Evolutionary conservation across 2,797 vertebrate genomes (phyloP), one percentile per base, ranked within the genome.

Genomic region (Molothrus ater): DNA sequence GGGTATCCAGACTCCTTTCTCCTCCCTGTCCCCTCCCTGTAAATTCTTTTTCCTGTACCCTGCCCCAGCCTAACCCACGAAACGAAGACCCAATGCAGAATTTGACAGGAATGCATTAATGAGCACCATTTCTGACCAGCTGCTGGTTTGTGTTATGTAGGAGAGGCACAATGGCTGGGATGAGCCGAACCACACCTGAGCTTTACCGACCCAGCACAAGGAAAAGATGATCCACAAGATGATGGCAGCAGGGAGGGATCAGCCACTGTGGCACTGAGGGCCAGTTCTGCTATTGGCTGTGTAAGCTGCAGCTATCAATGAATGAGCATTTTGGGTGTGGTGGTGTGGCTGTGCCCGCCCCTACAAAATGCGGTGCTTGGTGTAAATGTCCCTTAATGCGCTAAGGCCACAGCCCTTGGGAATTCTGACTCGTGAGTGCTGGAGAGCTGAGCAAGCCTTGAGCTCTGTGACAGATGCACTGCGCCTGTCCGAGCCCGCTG

Each of bases 161-260:
- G 54, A 82, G 48, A 28, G 56, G 60, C 1, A 1, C 53, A 7
- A 0, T 1, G 36, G 11, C 10, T 11, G 3, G 70, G 51, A n/a
- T 66, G 43, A 34, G 60, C 25, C 1, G 2, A 54, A 34, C 32
- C 36, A 18, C 9, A 53, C 50, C 64, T 11, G 65, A 48, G 50
- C 32, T 42, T 9, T 9, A 57, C 34, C 73, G 21, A 24, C 12
- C 28, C 50, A 21, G 84, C 34, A 28, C 28, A 25, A 61, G 50
- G 47, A 40, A 15, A 4, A 2, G 65, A 32, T 6, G 17, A 24
- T 32, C 29, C 18, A 9, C 40, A 78, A 60, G 56, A 13, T 1
- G 38, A 42, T 9, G 47, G 84, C n/a, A 59, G 42, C 2, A 21
- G 13, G 4, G 9, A 22, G 59, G 13, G 19, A 48, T 22, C 42